These are phyloP conservation scores for Ascidia mentula DNA, from an alignment of 23 tunicate species.

Conservation along the genomic window DNA sequence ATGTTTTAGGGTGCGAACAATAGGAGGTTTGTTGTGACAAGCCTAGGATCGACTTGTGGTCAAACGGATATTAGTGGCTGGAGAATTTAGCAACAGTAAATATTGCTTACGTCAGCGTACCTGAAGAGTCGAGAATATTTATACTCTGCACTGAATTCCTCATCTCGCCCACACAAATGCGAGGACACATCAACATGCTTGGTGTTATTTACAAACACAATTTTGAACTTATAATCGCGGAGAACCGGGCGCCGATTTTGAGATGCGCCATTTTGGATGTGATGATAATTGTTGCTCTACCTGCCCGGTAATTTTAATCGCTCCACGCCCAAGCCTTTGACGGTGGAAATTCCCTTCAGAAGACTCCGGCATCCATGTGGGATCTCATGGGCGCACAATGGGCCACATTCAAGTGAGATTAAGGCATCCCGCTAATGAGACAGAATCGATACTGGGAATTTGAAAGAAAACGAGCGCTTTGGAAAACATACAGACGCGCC, in stretches of 20 bases:
- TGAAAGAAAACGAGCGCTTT: no score
- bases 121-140: neutral
- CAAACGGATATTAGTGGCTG: neutral
- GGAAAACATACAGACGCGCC: no score
- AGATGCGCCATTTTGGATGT: constrained; percentile 9
- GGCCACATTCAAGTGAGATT: no score
- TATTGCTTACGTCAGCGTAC: neutral
- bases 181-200: no score
- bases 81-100: neutral
- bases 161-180: neutral
- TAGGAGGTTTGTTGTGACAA: neutral
- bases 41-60: neutral
- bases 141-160: no score
- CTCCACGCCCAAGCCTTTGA: neutral
- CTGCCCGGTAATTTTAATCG: neutral
- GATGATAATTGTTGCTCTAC: neutral
- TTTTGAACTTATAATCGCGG: neutral
- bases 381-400: no score
- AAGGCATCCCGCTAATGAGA: no score
- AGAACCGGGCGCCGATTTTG: neutral
- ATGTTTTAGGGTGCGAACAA: neutral
- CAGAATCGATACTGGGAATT: no score
- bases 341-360: neutral
- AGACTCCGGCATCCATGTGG: neutral
- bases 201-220: neutral